Evolutionary conservation across 2,797 vertebrate genomes (phyloP), one percentile per base, ranked within the genome.

Genomic region (Salmo trutta): DNA sequence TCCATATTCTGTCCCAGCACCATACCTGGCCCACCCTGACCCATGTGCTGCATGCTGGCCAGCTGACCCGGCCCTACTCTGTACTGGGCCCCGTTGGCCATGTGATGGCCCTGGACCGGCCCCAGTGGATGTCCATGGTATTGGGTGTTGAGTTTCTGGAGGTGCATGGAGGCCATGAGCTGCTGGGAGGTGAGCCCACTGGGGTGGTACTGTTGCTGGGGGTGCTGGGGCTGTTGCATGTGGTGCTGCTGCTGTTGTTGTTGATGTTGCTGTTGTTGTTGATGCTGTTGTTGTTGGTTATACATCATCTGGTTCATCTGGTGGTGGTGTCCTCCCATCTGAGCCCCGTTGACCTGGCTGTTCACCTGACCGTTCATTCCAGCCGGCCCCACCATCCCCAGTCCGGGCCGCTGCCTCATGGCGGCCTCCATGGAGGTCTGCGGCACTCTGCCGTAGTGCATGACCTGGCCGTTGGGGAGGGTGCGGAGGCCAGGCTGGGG

Each of bases 81-180:
- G 91, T 96, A 96, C 83, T 92, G 95, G 4, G 82, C 88, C 0
- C 90, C 89, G 0, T 90, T 92, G 1, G 88, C 88, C 85, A 94
- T 73, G 78, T 95, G 94, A 85, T 94, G 93, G 2, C 92, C 93
- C 17, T 85, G 94, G 75, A 93, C 86, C 0, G 83, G 88, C 74
- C 91, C 84, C 29, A 94, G 85, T 0, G 95, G 95, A 82, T 96
- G 95, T 54, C 96, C 96, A 0, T 98, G 96, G 88, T 97, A 97
- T 82, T 95, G 95, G 29, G 96, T 95, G 84, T 97, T 96, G 83
- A 96, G 95, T 92, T 97, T 97, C 84, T 98, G 97, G 83, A 97
- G 94, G 81, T 98, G 97, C 94, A 97, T 96, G 90, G 95, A 96
- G 3, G 96, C 95, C 93, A 96, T 95, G 1, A 96, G 94, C 88